phyloP scores from a whole-genome alignment of 1,140 invertebrate genomes.

The Lethocerus indicus region DNA sequence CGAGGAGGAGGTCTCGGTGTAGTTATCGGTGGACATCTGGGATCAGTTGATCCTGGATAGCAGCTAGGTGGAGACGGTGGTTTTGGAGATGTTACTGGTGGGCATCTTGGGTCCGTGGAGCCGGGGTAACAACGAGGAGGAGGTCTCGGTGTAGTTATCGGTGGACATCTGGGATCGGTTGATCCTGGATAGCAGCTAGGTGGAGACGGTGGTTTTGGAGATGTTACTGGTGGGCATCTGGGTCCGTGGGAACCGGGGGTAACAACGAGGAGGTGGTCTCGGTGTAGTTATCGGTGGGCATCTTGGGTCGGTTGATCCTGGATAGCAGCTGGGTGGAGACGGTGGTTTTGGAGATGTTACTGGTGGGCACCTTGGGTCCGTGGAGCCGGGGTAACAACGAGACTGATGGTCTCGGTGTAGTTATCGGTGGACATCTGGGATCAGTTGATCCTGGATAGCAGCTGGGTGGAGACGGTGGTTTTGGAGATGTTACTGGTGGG shows the following conservation, averaged over 20 bases:
- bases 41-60: slow-evolving; percentile 20
- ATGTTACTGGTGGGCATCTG: slow-evolving; percentile 21
- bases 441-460: slow-evolving; percentile 24
- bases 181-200: slow-evolving; percentile 22
- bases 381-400: slow-evolving; percentile 18
- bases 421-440: slow-evolving; percentile 22
- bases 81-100: slow-evolving; percentile 8
- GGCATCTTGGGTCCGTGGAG: slow-evolving; percentile 20
- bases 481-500: too few species aligned
- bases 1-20: slow-evolving; percentile 4
- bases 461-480: slow-evolving; percentile 12
- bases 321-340: too few species aligned
- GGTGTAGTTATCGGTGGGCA: slow-evolving; percentile 9
- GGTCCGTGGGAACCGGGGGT: slow-evolving; percentile 22
- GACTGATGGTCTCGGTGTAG: slow-evolving; percentile 2
- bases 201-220: slow-evolving; percentile 16
- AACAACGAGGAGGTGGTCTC: slow-evolving; percentile 12
- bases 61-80: slow-evolving; percentile 6
- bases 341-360: too few species aligned
- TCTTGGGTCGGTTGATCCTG: too few species aligned
- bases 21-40: slow-evolving; percentile 20
- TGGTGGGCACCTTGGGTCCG: slow-evolving; percentile 24
- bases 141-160: slow-evolving; percentile 17
- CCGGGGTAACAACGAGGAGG: slow-evolving; percentile 22
- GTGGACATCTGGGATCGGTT: slow-evolving; percentile 20